phyloP scores from a whole-genome alignment of 2,888 invertebrate species.

The Eristalis tenax region DNA sequence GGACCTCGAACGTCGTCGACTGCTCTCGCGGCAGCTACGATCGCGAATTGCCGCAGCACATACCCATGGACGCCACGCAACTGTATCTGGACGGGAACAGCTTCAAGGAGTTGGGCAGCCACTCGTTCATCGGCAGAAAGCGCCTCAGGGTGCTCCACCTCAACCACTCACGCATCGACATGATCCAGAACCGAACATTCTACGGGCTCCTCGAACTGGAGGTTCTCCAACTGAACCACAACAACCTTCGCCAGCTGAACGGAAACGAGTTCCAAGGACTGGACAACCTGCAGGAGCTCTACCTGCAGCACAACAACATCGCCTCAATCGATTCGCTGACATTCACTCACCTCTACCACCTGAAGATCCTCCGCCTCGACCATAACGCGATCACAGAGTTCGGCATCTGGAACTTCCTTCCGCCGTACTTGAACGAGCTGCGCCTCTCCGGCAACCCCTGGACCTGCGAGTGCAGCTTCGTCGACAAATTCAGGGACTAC shows the following conservation, averaged over 20 bases:
- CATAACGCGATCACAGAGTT: slow-evolving; percentile 91
- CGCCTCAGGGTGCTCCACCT: slow-evolving; percentile 93
- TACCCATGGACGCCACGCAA: slow-evolving; percentile 98
- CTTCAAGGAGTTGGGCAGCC: slow-evolving; percentile 92
- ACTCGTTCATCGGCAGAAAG: slow-evolving; percentile 96
- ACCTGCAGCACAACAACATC: slow-evolving; percentile 93
- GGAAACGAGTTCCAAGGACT: slow-evolving; percentile 93
- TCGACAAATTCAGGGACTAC: slow-evolving; percentile 90
- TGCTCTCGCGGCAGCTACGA: slow-evolving; percentile 91
- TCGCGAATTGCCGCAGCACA: slow-evolving; percentile 90
- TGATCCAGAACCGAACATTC: slow-evolving; percentile 94
- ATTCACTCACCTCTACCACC: slow-evolving; percentile 89
- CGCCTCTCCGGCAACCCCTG: slow-evolving; percentile 91
- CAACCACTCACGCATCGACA: slow-evolving; percentile 92
- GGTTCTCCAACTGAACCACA: slow-evolving; percentile 93
- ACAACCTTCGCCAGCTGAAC: slow-evolving; percentile 89
- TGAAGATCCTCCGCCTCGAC: slow-evolving; percentile 92
- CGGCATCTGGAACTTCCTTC: slow-evolving; percentile 88
- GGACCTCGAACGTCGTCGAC: slow-evolving; percentile 96
- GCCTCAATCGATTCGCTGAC: slow-evolving; percentile 91
- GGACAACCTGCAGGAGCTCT: slow-evolving; percentile 91
- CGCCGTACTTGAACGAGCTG: slow-evolving; percentile 85
- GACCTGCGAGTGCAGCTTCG: slow-evolving; percentile 93
- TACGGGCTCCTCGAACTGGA: slow-evolving; percentile 91
- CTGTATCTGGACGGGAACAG: slow-evolving; percentile 96